Base-by-base conservation (phyloP, 2,888 invertebrate genomes). In the Caenorhabditis sinica region DNA sequence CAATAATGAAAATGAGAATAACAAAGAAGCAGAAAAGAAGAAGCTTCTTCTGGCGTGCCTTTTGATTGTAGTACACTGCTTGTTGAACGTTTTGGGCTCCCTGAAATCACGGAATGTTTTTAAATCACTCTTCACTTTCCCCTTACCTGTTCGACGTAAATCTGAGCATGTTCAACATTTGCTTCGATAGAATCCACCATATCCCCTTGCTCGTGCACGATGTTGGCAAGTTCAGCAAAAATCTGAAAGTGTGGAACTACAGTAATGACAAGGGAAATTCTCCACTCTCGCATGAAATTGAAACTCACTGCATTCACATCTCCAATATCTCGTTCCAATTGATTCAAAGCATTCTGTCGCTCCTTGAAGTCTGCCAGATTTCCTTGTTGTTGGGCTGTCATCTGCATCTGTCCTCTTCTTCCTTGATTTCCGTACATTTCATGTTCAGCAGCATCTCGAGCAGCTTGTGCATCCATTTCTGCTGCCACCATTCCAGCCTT, bases 181-280 rank as follows among this genome's bases (percentile, higher is more conserved):
- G 90, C 90, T 73, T 92, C 92, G 73, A 92, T 92, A 43, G 89
- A 89, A 73, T 92, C 92, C n/a, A 92, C 92, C 89, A 90, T 89
- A 30, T 92, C 91, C 8, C 91, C 92, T 75, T 92, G 92, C 23
- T 92, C 91, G 66, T 92, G 92, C 11, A 91, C 92, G 20, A 92
- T 91, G 63, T 89, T 87, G 0, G 92, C 90, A 45, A 92, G 86
- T 72, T 92, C 92, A 17, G 89, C 88, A 81, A 92, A 92, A 68
- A 92, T 92, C 86, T 91, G 88, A 79, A 69, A 53, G 56, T 49
- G 30, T 53, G 3, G 0, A 17, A 49, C n/a, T 58, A 20, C 1
- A 49, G 1, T 5, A 45, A n/a, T 17, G 6, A 73, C 15, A 40
- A n/a, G n/a, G n/a, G n/a, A n/a, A n/a, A n/a, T n/a, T n/a, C n/a